These are phyloP conservation scores for Drosophila sp. DNA, from an alignment of 1,140 invertebrate genomes.

Conservation along the genomic window DNA sequence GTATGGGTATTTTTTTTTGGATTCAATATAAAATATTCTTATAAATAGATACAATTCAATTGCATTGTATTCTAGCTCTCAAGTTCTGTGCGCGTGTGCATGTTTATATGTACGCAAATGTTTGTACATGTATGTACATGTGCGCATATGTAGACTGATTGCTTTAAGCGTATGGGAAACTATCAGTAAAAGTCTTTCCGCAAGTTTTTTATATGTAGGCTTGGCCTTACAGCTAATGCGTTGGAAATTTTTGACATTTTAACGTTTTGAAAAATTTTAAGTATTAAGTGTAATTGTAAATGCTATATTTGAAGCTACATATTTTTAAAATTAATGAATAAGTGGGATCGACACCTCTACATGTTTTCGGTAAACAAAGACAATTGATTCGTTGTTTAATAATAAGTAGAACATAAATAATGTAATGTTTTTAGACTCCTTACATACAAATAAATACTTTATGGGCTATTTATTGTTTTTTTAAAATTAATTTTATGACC, in stretches of 20 bases:
- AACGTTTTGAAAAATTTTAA: slow-evolving; percentile 1
- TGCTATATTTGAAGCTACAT: neutral
- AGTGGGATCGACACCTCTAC: neutral
- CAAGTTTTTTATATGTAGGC: slow-evolving; percentile 15
- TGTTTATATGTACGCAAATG: neutral
- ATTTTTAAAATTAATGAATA: slow-evolving; percentile 1
- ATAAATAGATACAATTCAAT: slow-evolving; percentile 17
- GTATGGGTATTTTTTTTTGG: neutral
- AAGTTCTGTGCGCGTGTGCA: neutral
- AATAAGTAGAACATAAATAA: too few species aligned
- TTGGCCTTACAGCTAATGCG: slow-evolving; percentile 4
- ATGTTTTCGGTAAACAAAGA: neutral
- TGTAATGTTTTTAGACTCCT: too few species aligned
- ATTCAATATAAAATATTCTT: slow-evolving; percentile 8
- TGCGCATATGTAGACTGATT: neutral
- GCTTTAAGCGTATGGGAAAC: slow-evolving; percentile 1
- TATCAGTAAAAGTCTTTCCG: neutral
- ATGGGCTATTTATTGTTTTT: too few species aligned
- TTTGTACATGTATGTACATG: neutral
- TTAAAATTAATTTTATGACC: too few species aligned
- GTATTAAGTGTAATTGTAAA: neutral
- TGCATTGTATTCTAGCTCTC: slow-evolving; percentile 12
- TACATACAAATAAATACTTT: too few species aligned
- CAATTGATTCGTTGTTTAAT: neutral
- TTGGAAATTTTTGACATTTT: slow-evolving; percentile 4